Percentiles rank a stretch among this genome's conserved stretches.
Evolutionary conservation across 2,797 vertebrate genomes (phyloP).

Genomic region (Labeo calbasu): DNA sequence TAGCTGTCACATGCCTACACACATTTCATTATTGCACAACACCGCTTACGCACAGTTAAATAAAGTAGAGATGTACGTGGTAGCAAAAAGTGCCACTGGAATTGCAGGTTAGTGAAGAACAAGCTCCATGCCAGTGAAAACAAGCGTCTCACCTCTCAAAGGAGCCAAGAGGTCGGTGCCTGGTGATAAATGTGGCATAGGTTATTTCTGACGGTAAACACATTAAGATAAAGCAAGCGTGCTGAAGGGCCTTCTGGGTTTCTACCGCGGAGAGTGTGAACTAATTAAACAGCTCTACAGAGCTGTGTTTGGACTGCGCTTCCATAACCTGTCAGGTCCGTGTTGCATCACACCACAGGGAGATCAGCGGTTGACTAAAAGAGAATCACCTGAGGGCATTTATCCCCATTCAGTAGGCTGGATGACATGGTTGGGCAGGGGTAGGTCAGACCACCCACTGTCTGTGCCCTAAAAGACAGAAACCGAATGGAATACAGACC

Average conservation of each 20-base stretch:
- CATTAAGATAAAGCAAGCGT: constrained; percentile 60
- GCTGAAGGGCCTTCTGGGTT: constrained; percentile 51
- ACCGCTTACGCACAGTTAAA: constrained; percentile 18
- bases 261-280: constrained; percentile 56
- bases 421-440: constrained; percentile 39
- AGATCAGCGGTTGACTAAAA: constrained; percentile 42
- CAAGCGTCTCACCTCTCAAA: constrained; percentile 14
- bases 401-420: constrained; percentile 49
- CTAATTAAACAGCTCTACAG: constrained; percentile 61
- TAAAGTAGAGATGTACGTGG: not conserved
- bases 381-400: constrained; percentile 46
- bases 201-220: constrained; percentile 60
- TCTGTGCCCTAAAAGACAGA: constrained; percentile 18
- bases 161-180: constrained; percentile 35
- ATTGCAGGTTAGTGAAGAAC: constrained; percentile 10
- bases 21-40: constrained; percentile 5
- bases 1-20: constrained; percentile 12
- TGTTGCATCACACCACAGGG: constrained; percentile 53
- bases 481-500: not conserved
- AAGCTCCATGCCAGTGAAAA: not conserved
- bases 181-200: constrained; percentile 55
- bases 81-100: constrained; percentile 1
- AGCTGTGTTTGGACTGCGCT: constrained; percentile 52
- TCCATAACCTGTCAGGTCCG: constrained; percentile 54
- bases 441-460: constrained; percentile 44